Evolutionary conservation across 2,888 invertebrate species (phyloP), one percentile per base, ranked within the genome.

Genomic region (Archips xylosteana): DNA sequence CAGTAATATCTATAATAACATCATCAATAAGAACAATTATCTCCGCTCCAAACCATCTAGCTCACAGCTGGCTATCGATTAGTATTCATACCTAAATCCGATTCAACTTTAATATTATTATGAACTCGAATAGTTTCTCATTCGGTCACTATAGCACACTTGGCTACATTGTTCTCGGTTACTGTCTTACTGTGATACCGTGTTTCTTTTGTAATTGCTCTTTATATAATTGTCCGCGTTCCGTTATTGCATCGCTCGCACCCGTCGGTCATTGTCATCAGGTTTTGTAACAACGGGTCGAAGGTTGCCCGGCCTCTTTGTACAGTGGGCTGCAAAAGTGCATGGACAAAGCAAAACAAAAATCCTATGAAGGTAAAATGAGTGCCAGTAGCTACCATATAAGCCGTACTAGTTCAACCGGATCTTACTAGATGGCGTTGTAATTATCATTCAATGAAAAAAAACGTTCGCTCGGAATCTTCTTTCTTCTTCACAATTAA

Each of bases 281-380:
- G 77, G 78, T 83, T 83, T 81, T 81, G 80, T 81, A 85, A 83
- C 79, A 75, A 65, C 81, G 81, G 87, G 86, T 88, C 85, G 83
- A 80, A 85, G 83, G 85, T 84, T 83, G 83, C 75, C 82, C 75
- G 81, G 77, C 80, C 80, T 75, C 78, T 78, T 71, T 80, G 78
- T n/a, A n/a, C n/a, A n/a, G n/a, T n/a, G n/a, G n/a, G n/a, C n/a
- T n/a, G n/a, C n/a, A n/a, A n/a, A n/a, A n/a, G n/a, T n/a, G n/a
- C n/a, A n/a, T n/a, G n/a, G n/a, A n/a, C n/a, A n/a, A n/a, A n/a
- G n/a, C n/a, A n/a, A n/a, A n/a, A n/a, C n/a, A n/a, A n/a, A n/a
- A n/a, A n/a, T n/a, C n/a, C n/a, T n/a, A n/a, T n/a, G n/a, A n/a
- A n/a, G n/a, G n/a, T n/a, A n/a, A n/a, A n/a, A n/a, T n/a, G n/a